Conservation (phyloP, 2,888 invertebrate species). For the Pocota personata region DNA sequence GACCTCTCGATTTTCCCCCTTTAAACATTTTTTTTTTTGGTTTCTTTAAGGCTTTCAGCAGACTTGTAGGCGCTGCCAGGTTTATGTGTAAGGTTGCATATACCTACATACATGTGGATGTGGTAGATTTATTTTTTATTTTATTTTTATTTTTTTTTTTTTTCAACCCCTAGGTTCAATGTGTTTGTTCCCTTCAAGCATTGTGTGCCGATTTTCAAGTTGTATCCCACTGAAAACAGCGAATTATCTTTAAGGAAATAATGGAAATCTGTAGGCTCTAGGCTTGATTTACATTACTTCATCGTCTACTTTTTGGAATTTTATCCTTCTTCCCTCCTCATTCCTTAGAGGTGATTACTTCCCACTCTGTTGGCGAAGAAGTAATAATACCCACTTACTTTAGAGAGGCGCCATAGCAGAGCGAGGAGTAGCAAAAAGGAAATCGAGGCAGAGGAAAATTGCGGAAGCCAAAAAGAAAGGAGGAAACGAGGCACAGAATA, state of each 20-base stretch:
- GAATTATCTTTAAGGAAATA: slow-evolving; percentile 53
- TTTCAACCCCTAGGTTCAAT: slow-evolving; percentile 13
- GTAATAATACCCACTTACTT: slow-evolving; percentile 56
- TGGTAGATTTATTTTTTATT: no score
- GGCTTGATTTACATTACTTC: slow-evolving; percentile 33
- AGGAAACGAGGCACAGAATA: slow-evolving; percentile 54
- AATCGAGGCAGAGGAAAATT: slow-evolving; percentile 5
- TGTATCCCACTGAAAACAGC: background rate
- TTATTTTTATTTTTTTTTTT: no score
- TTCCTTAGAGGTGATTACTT: slow-evolving; percentile 2
- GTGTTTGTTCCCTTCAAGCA: slow-evolving; percentile 17
- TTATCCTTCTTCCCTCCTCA: background rate
- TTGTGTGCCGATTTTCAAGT: background rate
- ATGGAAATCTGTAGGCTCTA: slow-evolving; percentile 42
- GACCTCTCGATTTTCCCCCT: slow-evolving; percentile 45
- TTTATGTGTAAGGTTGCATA: background rate
- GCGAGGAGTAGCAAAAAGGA: background rate
- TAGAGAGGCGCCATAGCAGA: slow-evolving; percentile 36
- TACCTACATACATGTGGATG: background rate
- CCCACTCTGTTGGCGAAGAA: slow-evolving; percentile 3
- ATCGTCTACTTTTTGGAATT: slow-evolving; percentile 14
- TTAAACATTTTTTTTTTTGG: background rate
- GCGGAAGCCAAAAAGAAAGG: slow-evolving; percentile 44
- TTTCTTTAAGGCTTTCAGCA: slow-evolving; percentile 16
- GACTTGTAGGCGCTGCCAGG: background rate